These are phyloP conservation scores for Drosophila neonasuta DNA, from an alignment of 2,888 invertebrate species.

Conservation along the genomic window DNA sequence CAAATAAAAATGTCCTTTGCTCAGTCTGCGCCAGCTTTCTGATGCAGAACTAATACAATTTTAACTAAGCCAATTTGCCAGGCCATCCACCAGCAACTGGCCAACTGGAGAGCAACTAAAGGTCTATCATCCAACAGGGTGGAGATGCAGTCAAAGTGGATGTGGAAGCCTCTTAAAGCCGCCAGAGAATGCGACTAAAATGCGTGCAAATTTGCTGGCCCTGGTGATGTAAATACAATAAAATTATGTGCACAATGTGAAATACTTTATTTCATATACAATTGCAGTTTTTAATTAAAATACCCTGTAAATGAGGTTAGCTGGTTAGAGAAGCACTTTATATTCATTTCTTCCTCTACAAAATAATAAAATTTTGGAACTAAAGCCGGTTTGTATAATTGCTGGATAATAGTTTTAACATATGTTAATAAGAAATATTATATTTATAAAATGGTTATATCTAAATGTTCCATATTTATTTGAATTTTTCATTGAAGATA, in stretches of 20 bases:
- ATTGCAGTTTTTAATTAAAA: slow-evolving; percentile 57
- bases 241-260: slow-evolving; percentile 59
- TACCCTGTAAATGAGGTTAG: slow-evolving; percentile 22
- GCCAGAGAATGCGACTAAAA: slow-evolving; percentile 52
- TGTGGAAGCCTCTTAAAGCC: slow-evolving; percentile 41
- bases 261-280: slow-evolving; percentile 61
- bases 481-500: too few relatives aligned
- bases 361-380: background rate
- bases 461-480: too few relatives aligned
- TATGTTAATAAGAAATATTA: too few relatives aligned
- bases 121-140: slow-evolving; percentile 53
- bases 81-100: slow-evolving; percentile 17
- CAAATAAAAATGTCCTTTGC: slow-evolving; percentile 20
- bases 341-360: too few relatives aligned
- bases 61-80: slow-evolving; percentile 63
- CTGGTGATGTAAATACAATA: slow-evolving; percentile 55
- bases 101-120: slow-evolving; percentile 24
- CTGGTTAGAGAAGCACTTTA: background rate
- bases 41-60: slow-evolving; percentile 59
- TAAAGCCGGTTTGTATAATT: too few relatives aligned
- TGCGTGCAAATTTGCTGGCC: slow-evolving; percentile 50
- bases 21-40: slow-evolving; percentile 43
- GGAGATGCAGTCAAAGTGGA: background rate
- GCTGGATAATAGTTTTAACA: too few relatives aligned
- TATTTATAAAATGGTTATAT: too few relatives aligned